Percentiles rank a stretch among this genome's conserved stretches.
Conservation (phyloP, 2,888 invertebrate species). For the Campoletis raptor region DNA sequence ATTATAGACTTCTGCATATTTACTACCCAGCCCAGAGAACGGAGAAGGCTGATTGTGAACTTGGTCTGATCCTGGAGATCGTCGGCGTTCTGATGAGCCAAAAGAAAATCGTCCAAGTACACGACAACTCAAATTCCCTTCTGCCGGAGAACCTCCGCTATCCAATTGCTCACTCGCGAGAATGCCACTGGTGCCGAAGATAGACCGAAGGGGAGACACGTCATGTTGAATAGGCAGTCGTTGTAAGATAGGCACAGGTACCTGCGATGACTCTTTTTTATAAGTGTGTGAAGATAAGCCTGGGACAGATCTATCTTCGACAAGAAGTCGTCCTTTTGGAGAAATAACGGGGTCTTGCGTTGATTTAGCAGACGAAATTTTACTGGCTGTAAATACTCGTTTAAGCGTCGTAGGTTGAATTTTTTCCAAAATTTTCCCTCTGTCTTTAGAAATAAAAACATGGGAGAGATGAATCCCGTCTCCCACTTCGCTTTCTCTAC, state of each 20-base stretch:
- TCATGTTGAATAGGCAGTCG: background rate
- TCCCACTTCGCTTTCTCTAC: conserved; percentile 1
- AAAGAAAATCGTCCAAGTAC: background rate
- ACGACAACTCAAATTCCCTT: background rate
- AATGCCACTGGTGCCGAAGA: background rate
- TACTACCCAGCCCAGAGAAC: background rate
- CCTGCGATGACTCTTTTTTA: conserved; percentile 7
- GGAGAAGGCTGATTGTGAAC: background rate
- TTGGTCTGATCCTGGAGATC: background rate
- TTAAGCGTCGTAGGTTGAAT: background rate
- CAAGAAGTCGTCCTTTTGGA: conserved; percentile 51
- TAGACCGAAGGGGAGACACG: background rate
- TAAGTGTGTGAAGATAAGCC: background rate
- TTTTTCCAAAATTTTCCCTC: background rate
- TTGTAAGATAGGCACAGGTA: conserved; percentile 4
- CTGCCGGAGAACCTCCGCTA: background rate
- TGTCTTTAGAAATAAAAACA: conserved; percentile 9
- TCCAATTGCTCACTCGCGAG: conserved; percentile 3
- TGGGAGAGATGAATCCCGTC: conserved; percentile 1
- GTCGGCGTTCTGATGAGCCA: background rate
- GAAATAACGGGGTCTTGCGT: background rate
- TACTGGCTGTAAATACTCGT: background rate
- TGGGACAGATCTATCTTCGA: conserved; percentile 50
- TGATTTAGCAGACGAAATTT: conserved; percentile 16
- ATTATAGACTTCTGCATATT: background rate